Conservation (phyloP, 2,113 vertebrate species). For the Leptocoma aspasia region DNA sequence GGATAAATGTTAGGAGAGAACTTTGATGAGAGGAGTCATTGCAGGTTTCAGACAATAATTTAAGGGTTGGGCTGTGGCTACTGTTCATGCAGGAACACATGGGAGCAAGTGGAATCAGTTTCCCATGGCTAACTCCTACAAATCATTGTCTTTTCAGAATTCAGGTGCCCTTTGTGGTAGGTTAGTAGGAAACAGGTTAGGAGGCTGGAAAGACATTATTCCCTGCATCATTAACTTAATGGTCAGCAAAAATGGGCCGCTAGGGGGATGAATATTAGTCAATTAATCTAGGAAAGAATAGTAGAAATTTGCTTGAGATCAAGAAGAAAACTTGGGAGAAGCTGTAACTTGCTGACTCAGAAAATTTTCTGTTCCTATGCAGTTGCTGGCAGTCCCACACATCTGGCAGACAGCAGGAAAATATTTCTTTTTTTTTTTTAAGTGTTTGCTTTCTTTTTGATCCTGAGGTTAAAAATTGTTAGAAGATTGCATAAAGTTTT, state of each 20-base stretch:
- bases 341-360: neutral
- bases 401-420: neutral
- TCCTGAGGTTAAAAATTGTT: neutral
- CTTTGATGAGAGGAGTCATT: neutral
- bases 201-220: neutral
- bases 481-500: neutral
- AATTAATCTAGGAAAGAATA: neutral
- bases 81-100: neutral
- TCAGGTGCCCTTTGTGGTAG: neutral
- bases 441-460: neutral
- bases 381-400: neutral
- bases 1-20: neutral
- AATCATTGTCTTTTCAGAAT: neutral
- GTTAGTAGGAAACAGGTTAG: neutral
- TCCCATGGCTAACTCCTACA: neutral
- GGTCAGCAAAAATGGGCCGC: neutral
- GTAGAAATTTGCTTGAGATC: neutral
- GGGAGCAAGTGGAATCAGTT: neutral
- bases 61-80: neutral
- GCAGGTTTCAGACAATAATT: neutral
- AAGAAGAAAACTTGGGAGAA: neutral
- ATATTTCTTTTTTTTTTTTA: neutral
- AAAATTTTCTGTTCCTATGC: neutral
- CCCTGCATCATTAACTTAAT: neutral
- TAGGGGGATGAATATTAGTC: neutral